These are phyloP conservation scores for Rostratula benghalensis DNA, from an alignment of 2,113 vertebrate genomes.

Conservation along the genomic window DNA sequence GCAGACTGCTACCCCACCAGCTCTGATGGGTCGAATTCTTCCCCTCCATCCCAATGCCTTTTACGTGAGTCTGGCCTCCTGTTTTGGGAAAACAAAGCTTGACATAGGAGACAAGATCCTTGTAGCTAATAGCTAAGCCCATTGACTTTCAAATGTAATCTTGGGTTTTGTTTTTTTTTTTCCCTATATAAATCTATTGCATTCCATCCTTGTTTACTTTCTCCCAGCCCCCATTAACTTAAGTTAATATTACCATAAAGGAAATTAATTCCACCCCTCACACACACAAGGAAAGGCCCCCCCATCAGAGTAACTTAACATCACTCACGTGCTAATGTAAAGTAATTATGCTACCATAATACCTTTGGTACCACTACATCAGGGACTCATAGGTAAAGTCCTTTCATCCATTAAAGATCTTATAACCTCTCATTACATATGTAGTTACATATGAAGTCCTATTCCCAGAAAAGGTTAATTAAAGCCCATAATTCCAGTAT, in stretches of 20 bases:
- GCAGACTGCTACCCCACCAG: not conserved
- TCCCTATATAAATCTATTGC: not conserved
- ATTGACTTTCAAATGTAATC: conserved; percentile 42
- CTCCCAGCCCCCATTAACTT: not conserved
- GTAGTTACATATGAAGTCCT: not conserved
- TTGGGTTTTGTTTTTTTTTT: not conserved
- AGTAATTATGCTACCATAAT: not conserved
- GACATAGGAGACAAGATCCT: not conserved
- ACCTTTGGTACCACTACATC: not conserved
- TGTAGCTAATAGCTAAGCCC: not conserved
- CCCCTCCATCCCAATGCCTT: not conserved
- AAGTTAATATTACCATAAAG: not conserved
- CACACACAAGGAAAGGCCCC: not conserved
- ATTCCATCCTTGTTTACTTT: conserved; percentile 8
- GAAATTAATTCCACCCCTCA: not conserved
- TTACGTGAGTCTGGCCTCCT: not conserved
- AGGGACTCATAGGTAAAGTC: not conserved
- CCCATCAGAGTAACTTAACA: not conserved
- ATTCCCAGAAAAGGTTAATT: conserved; percentile 26
- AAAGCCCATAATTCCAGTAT: not conserved
- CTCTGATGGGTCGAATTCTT: not conserved
- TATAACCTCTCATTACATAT: not conserved
- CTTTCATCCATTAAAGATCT: not conserved
- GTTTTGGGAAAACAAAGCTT: not conserved
- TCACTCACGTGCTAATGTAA: not conserved